Conservation (phyloP, 2,113 vertebrate species). For the Axis porcinus region DNA sequence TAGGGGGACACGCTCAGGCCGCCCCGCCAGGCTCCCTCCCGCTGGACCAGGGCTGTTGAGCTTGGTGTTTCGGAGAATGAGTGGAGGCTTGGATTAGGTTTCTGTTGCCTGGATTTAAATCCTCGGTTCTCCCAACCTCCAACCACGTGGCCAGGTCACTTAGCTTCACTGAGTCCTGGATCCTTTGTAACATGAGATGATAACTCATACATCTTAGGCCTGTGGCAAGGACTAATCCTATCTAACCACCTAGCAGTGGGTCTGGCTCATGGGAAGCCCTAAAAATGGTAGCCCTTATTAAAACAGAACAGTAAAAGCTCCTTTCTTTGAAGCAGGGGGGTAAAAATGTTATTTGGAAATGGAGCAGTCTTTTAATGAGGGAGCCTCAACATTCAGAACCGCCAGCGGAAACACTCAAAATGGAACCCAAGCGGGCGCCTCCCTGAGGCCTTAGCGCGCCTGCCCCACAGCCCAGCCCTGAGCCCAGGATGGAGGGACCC, state of each 20-base stretch:
- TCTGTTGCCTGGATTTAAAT: neutral
- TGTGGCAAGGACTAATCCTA: neutral
- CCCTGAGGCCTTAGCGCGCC: neutral
- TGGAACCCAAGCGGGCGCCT: neutral
- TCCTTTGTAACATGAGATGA: neutral
- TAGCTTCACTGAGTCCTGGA: neutral
- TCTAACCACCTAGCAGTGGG: neutral
- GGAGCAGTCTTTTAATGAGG: conserved; percentile 11
- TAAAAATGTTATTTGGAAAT: conserved; percentile 11
- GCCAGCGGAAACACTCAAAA: neutral
- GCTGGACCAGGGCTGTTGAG: neutral
- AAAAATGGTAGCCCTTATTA: neutral
- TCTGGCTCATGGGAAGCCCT: neutral
- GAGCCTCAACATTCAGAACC: neutral
- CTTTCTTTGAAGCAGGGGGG: neutral
- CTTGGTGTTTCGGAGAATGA: neutral
- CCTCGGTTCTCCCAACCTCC: neutral
- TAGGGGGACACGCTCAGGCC: neutral
- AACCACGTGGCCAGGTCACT: neutral
- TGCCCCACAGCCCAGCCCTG: neutral
- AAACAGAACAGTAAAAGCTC: conserved; percentile 28
- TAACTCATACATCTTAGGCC: neutral
- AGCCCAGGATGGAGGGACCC: neutral
- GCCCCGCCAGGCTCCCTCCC: neutral
- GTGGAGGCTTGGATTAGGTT: neutral